phyloP scores from a whole-genome alignment of 2,888 invertebrate species.

The Tuberolachnus salignus region DNA sequence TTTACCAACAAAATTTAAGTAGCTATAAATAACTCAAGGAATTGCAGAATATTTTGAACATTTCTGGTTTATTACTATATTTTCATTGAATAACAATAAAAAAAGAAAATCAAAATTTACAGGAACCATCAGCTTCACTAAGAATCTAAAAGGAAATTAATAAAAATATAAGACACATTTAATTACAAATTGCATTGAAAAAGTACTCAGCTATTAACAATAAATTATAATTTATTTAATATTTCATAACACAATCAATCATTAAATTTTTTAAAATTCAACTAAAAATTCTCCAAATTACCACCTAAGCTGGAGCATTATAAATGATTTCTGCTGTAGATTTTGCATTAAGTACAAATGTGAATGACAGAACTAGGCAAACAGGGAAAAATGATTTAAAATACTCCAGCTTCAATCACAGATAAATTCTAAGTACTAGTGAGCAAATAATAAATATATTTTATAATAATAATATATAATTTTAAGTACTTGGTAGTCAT shows the following conservation, averaged over 20 bases:
- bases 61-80: no score
- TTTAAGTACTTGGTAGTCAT: neutral
- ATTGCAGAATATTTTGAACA: no score
- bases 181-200: no score
- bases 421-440: conserved; percentile 23
- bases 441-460: conserved; percentile 25
- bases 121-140: no score
- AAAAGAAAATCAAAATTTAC: no score
- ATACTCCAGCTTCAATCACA: conserved; percentile 13
- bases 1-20: no score
- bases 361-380: neutral
- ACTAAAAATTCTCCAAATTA: neutral
- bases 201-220: neutral
- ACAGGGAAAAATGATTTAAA: neutral
- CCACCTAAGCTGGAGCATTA: neutral
- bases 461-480: neutral
- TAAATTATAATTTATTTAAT: conserved; percentile 2
- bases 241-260: neutral
- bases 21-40: no score
- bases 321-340: neutral
- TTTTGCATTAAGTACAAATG: neutral
- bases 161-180: no score
- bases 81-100: no score
- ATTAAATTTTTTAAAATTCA: no score
- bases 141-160: no score